Base-by-base conservation (phyloP, 1,140 invertebrate genomes). In the Goniozus legneri region DNA sequence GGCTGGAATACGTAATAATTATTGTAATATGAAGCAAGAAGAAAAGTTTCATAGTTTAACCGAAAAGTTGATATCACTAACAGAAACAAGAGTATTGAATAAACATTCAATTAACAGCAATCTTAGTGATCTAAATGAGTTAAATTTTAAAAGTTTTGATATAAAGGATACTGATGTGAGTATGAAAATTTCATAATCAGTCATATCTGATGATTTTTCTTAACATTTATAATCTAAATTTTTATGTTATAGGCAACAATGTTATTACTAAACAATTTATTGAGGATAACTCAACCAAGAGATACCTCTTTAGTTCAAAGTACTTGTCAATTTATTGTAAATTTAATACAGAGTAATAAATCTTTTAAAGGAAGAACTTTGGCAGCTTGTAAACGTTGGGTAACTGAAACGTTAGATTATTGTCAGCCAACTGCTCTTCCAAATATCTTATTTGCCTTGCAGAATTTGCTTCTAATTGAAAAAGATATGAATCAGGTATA, bases 241-340 rank as follows among this genome's bases (percentile, higher is more conserved):
- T 30, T 35, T 50, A 52, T 27, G 39, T 68, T 71, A 12, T 41
- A 79, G 76, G 65, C 60, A 47, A 60, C 69, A 6, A 57, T 72
- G 16, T 50, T 77, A 14, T 41, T 80, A 13, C 54, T 79, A 33
- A 68, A 76, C 40, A 70, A 75, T 51, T 70, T 77, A 31, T 77
- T 75, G 37, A 52, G 30, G 0, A 52, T 67, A 13, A 58, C 77
- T 20, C 56, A 65, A 44, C 64, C 69, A 3, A 62, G 52, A 24
- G 76, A 80, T 53, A 55, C 54, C 13, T 45, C 52, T 42, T 51
- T 79, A 38, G 64, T 78, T 4, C 63, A 65, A 53, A 73, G 72
- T 54, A 65, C 60, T 49, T 76, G 70, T 41, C 65, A 71, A 54
- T 66, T 79, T 52, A 50, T 79, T 47, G 47, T 44, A 6, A 72